Evolutionary conservation across 2,797 vertebrate genomes (phyloP).

Genomic region (Hapalemur alaotrensis): DNA sequence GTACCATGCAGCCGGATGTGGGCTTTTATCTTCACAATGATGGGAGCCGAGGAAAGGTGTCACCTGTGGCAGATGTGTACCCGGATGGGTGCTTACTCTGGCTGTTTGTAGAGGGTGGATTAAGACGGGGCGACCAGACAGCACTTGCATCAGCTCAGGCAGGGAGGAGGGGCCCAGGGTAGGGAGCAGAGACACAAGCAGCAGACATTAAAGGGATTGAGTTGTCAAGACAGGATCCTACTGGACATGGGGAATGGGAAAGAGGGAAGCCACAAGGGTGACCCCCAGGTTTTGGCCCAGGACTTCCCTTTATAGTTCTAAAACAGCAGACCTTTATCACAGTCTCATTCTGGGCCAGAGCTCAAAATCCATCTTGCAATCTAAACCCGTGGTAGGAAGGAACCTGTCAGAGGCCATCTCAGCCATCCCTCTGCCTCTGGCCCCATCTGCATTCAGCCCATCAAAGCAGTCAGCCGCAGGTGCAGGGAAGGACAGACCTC

Average conservation of each 20-base stretch:
- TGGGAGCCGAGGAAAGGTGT: not conserved
- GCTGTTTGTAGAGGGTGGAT: not conserved
- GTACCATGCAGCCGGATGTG: rapidly evolving
- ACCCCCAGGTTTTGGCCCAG: too few species aligned
- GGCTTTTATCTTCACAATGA: not conserved
- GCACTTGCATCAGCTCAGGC: not conserved
- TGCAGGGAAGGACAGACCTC: not conserved
- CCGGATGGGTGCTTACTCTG: not conserved
- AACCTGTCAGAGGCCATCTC: not conserved
- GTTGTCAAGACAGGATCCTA: not conserved
- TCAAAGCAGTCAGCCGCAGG: not conserved
- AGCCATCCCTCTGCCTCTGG: not conserved
- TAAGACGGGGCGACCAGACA: not conserved
- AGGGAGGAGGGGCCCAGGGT: not conserved
- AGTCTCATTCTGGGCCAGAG: not conserved
- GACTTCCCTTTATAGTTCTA: not conserved
- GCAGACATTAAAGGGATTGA: not conserved
- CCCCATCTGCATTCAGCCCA: not conserved
- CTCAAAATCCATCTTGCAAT: not conserved
- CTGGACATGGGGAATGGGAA: not conserved
- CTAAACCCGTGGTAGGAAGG: not conserved
- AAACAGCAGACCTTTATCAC: not conserved
- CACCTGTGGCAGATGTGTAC: not conserved
- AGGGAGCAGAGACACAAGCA: not conserved
- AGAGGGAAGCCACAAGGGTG: not conserved